phyloP scores from a whole-genome alignment of 2,888 invertebrate species.

The Tetragonula carbonaria region DNA sequence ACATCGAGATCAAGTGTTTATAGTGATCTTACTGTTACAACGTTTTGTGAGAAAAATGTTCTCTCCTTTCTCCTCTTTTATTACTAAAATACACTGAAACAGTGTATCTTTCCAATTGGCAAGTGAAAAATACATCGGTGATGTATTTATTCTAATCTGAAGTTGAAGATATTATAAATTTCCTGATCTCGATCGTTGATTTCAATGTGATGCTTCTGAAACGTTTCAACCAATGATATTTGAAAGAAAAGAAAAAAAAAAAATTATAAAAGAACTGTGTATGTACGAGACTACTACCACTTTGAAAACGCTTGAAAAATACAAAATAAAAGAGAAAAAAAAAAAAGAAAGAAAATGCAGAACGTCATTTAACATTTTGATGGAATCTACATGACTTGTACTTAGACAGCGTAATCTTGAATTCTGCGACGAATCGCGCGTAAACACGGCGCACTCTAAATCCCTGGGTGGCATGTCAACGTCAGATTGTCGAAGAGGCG shows the following conservation, averaged over 20 bases:
- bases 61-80: neutral
- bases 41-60: neutral
- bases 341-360: slow-evolving; percentile 42
- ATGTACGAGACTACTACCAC: neutral
- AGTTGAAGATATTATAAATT: slow-evolving; percentile 1
- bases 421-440: slow-evolving; percentile 72
- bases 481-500: slow-evolving; percentile 74
- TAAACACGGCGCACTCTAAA: slow-evolving; percentile 69
- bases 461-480: slow-evolving; percentile 71
- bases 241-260: neutral
- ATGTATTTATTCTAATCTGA: neutral
- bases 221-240: neutral
- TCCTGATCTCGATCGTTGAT: slow-evolving; percentile 4
- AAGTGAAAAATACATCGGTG: too few species aligned
- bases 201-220: neutral
- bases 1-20: slow-evolving; percentile 19
- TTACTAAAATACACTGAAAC: neutral
- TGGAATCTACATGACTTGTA: slow-evolving; percentile 67
- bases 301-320: neutral
- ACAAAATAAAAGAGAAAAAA: neutral
- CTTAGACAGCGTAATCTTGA: slow-evolving; percentile 66
- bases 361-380: slow-evolving; percentile 64
- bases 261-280: neutral
- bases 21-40: neutral
- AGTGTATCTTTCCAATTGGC: neutral